Evolutionary conservation across 2,888 invertebrate genomes (phyloP).

Genomic region (Cylindroiulus punctatus): DNA sequence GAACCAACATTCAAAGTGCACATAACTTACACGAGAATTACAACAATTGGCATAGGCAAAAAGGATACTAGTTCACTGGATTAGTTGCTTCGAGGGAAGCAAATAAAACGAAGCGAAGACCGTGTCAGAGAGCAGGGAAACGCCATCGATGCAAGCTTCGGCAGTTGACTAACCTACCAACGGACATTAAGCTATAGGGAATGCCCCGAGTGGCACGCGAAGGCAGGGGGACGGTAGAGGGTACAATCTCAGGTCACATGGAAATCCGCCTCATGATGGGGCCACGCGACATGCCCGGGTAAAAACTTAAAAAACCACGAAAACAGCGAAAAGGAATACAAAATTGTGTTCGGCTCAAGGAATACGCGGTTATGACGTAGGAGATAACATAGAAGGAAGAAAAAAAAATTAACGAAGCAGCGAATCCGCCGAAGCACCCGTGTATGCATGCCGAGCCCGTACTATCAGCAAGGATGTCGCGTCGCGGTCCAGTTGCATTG

Average conservation of each 20-base stretch:
- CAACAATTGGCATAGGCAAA: not conserved
- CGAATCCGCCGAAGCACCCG: constrained; percentile 17
- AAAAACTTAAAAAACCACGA: constrained; percentile 41
- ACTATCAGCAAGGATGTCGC: not conserved
- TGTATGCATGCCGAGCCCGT: not conserved
- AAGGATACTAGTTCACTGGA: not conserved
- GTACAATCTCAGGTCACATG: constrained; percentile 10
- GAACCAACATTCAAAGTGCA: not conserved
- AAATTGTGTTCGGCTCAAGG: not conserved
- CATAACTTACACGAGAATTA: not conserved
- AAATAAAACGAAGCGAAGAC: not conserved
- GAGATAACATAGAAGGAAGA: not conserved
- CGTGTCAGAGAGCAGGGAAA: not conserved
- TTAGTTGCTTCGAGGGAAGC: not conserved
- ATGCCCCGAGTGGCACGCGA: constrained; percentile 24
- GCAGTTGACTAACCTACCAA: not conserved
- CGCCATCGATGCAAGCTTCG: not conserved
- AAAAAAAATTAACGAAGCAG: constrained; percentile 12
- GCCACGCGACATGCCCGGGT: constrained; percentile 7
- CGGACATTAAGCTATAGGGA: not conserved
- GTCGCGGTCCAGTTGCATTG: constrained; percentile 11
- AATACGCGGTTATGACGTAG: not conserved
- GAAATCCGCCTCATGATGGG: not conserved
- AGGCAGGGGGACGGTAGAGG: not conserved
- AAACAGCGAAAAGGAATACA: not conserved